Base-by-base conservation (phyloP, 2,888 invertebrate species). In the Pristionchus mayeri region DNA sequence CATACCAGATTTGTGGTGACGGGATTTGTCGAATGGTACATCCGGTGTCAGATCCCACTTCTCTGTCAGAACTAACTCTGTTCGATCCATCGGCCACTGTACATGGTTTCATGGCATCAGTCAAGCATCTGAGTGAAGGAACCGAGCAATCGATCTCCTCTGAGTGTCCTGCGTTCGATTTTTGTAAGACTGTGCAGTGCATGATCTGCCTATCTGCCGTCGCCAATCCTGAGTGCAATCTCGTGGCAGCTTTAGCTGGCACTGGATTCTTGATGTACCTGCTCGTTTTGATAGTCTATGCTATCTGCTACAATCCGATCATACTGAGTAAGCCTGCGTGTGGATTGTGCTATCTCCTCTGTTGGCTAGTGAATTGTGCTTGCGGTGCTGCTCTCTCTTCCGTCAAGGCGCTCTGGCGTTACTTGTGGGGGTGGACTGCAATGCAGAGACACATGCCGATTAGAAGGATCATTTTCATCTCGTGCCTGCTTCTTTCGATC, bases 1-100 rank as follows among this genome's bases (percentile, higher is more conserved):
- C 76, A 3, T 76, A 76, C 21, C 48, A 44, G n/a, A n/a, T 76
- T 2, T 76, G 76, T 76, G 76, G 44, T 11, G 76, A 76, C 7
- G 48, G 76, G 2, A 24, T 44, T 4, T 76, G 76, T n/a, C 2
- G 18, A 2, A 21, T 11, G 3, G 48, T 76, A 4, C 4, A 24
- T n/a, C 76, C 76, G n/a, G n/a, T n/a, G n/a, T n/a, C n/a, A 24
- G 13, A 13, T 2, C 7, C 27, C 11, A n/a, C 40, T 24, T 76
- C 76, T 13, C 4, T 13, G 27, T 2, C 3, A 4, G 76, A 76
- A 34, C 18, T 18, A 16, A 44, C 48, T 48, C 3, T 4, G 24
- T 76, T 76, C 27, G 11, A 27, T 16, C 40, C 48, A 24, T 2
- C 24, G 13, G 16, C 13, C 13, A 76, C 76, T 1, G 16, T 76